Evolutionary conservation across 2,888 invertebrate genomes (phyloP), one percentile per base, ranked within the genome.

Genomic region (Galeruca laticollis): DNA sequence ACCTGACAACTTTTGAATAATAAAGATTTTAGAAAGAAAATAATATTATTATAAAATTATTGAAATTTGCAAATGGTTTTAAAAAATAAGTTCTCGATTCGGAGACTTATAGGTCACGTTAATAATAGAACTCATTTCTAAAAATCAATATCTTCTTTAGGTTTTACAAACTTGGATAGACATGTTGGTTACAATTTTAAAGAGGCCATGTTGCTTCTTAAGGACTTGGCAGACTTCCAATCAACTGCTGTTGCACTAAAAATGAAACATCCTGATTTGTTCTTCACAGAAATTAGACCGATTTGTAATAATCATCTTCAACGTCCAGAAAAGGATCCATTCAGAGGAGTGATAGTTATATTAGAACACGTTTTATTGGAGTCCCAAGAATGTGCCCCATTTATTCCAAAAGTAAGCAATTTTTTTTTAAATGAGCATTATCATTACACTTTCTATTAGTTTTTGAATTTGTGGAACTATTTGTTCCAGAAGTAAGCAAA

Each of bases 171-270:
- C 0, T 84, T 84, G 0, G 82, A 87, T 54, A 85, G 89, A 26
- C 76, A 77, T 35, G 72, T 76, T 63, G 85, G 87, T 64, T 84
- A 87, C 56, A 86, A 88, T 77, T 75, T 87, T 43, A 81, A 82
- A 0, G 87, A 87, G 60, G 82, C 86, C 0, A 81, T 80, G 60
- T 51, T 87, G 1, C 82, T 87, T 2, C 73, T 88, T 0, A 79
- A 82, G 40, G 79, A 85, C 15, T 73, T 88, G 73, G 89, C 89
- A 0, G 82, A 84, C 67, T 88, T 87, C 71, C 89, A 89, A 75
- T 87, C 88, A 0, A 79, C 88, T 21, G 86, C 88, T 1, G 83
- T 89, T 9, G 88, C 87, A 0, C 78, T 87, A 64, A 87, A 88
- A 56, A 65, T 84, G 0, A 84, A 81, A 66, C 82, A 85, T 56